Evolutionary conservation across 2,113 vertebrate species (phyloP).

Genomic region (Saccopteryx leptura): DNA sequence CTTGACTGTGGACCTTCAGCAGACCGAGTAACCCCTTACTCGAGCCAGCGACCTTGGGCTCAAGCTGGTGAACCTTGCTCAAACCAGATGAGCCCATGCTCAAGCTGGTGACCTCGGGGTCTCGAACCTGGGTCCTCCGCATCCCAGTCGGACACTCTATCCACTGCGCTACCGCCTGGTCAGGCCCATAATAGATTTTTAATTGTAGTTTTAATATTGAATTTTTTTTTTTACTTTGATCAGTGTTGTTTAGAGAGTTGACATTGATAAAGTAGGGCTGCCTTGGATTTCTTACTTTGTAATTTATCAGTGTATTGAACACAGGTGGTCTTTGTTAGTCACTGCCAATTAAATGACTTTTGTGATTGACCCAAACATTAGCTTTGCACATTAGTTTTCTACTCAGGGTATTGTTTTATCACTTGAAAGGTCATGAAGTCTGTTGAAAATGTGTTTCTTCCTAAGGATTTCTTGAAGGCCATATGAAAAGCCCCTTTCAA

Average conservation of each 20-base stretch:
- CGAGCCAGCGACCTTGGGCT: too few relatives aligned
- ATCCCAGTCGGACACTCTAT: too few relatives aligned
- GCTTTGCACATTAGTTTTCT: slow-evolving; percentile 60
- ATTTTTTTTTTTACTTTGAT: slow-evolving; percentile 59
- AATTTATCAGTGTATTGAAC: slow-evolving; percentile 60
- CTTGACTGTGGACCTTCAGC: too few relatives aligned
- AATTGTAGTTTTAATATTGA: slow-evolving; percentile 41
- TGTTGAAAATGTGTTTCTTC: slow-evolving; percentile 62
- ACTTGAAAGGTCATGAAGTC: slow-evolving; percentile 57
- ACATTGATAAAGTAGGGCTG: slow-evolving; percentile 49
- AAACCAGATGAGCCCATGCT: too few relatives aligned
- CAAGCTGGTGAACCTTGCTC: too few relatives aligned
- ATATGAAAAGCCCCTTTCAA: neutral
- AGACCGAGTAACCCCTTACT: too few relatives aligned
- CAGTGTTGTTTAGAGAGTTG: slow-evolving; percentile 52
- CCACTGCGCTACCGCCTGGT: too few relatives aligned
- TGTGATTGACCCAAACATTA: slow-evolving; percentile 68
- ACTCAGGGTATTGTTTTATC: slow-evolving; percentile 60
- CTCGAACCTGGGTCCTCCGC: too few relatives aligned
- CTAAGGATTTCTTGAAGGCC: slow-evolving; percentile 3
- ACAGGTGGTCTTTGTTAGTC: slow-evolving; percentile 75
- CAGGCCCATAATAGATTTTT: slow-evolving; percentile 35
- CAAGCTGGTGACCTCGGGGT: too few relatives aligned
- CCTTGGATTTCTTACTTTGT: slow-evolving; percentile 66
- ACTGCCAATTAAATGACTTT: slow-evolving; percentile 73